phyloP scores from a whole-genome alignment of 2,888 invertebrate species.

The Cordylochernes scorpioides region DNA sequence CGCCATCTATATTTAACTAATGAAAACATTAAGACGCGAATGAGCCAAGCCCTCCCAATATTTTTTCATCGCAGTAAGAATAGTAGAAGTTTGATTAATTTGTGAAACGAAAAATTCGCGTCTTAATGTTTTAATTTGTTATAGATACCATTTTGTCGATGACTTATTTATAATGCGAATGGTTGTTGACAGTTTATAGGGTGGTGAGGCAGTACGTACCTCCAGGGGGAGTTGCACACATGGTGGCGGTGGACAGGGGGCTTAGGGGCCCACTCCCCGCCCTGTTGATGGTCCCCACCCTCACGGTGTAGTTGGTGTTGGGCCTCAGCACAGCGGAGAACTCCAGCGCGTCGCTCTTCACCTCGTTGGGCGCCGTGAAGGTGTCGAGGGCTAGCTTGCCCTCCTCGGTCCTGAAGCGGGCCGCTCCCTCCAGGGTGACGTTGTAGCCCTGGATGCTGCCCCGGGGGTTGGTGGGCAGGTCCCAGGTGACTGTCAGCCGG shows the following conservation, averaged over 20 bases:
- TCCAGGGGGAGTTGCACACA: slow-evolving; percentile 38
- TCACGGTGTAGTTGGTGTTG: slow-evolving; percentile 54
- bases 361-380: slow-evolving; percentile 8
- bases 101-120: too few species aligned
- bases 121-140: too few species aligned
- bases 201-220: too few species aligned
- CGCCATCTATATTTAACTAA: too few species aligned
- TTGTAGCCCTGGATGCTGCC: slow-evolving; percentile 51
- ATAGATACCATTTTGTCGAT: too few species aligned
- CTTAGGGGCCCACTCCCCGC: slow-evolving; percentile 37
- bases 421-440: slow-evolving; percentile 22
- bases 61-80: too few species aligned
- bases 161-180: too few species aligned
- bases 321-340: slow-evolving; percentile 22
- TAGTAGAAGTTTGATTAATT: too few species aligned
- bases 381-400: slow-evolving; percentile 13
- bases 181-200: too few species aligned
- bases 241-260: slow-evolving; percentile 16
- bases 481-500: slow-evolving; percentile 40
- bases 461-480: slow-evolving; percentile 40
- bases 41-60: too few species aligned
- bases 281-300: slow-evolving; percentile 21
- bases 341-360: slow-evolving; percentile 6
- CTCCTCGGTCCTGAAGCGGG: slow-evolving; percentile 11
- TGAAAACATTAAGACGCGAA: too few species aligned